phyloP scores from a whole-genome alignment of 2,113 vertebrate species.

The Naja naja region DNA sequence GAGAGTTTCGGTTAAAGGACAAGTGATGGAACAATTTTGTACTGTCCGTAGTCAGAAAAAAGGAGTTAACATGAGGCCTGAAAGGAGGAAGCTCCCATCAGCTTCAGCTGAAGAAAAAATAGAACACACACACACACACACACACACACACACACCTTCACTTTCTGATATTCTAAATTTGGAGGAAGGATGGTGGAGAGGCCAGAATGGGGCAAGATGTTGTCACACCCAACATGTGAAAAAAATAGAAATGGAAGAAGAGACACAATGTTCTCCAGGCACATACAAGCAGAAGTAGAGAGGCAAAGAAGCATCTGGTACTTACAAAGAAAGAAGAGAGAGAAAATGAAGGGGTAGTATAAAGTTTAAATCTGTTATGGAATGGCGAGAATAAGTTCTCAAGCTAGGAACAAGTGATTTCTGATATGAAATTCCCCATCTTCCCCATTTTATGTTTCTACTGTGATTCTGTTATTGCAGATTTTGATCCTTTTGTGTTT shows the following conservation, averaged over 20 bases:
- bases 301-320: background rate
- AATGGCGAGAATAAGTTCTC: background rate
- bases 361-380: background rate
- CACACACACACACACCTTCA: background rate
- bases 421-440: background rate
- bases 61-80: background rate
- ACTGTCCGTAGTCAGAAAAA: background rate
- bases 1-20: background rate
- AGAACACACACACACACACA: background rate
- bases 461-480: background rate
- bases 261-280: background rate
- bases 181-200: background rate
- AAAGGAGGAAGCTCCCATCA: background rate
- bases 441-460: background rate
- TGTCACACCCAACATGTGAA: background rate
- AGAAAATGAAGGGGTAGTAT: background rate
- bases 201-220: background rate
- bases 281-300: background rate
- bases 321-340: background rate
- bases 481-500: background rate
- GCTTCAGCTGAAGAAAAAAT: background rate
- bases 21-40: background rate
- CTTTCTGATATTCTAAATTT: background rate
- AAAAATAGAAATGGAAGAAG: background rate
- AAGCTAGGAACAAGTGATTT: background rate